Conservation (phyloP, 1,140 invertebrate genomes). For the Tetragnatha versicolor region DNA sequence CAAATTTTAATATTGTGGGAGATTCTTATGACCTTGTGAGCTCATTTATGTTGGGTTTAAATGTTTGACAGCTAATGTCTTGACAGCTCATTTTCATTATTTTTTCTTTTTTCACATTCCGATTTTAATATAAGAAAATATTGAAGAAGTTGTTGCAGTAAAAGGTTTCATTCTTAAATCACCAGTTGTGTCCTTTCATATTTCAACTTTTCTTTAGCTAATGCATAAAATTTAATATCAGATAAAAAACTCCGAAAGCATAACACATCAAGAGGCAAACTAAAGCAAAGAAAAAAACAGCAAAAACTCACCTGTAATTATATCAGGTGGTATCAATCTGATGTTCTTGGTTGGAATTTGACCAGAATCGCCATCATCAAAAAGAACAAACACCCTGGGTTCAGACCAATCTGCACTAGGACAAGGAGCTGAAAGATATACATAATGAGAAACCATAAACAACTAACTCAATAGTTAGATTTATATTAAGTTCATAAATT, state of each 20-base stretch:
- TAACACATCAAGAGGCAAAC: not conserved
- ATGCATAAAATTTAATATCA: not conserved
- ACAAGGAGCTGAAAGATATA: constrained; percentile 36
- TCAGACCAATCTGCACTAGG: constrained; percentile 53
- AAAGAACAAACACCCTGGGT: constrained; percentile 81
- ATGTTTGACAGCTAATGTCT: too few species aligned
- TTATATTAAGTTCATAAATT: not conserved
- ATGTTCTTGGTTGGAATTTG: constrained; percentile 89
- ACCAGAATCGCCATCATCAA: constrained; percentile 94
- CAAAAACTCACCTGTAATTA: constrained; percentile 24
- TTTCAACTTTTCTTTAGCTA: too few species aligned
- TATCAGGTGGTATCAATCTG: constrained; percentile 79
- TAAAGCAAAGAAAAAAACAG: not conserved
- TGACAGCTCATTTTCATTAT: too few species aligned
- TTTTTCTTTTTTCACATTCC: too few species aligned
- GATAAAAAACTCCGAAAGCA: not conserved
- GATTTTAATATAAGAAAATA: too few species aligned
- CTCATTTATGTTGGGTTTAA: too few species aligned
- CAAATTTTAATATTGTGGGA: too few species aligned
- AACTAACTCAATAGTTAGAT: not conserved
- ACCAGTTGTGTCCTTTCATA: too few species aligned
- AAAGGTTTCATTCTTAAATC: too few species aligned
- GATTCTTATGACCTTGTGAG: too few species aligned
- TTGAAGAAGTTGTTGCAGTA: too few species aligned
- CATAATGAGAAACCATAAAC: too few species aligned